Base-by-base conservation (phyloP, 1,140 invertebrate genomes). In the Drosophila ercepeae region DNA sequence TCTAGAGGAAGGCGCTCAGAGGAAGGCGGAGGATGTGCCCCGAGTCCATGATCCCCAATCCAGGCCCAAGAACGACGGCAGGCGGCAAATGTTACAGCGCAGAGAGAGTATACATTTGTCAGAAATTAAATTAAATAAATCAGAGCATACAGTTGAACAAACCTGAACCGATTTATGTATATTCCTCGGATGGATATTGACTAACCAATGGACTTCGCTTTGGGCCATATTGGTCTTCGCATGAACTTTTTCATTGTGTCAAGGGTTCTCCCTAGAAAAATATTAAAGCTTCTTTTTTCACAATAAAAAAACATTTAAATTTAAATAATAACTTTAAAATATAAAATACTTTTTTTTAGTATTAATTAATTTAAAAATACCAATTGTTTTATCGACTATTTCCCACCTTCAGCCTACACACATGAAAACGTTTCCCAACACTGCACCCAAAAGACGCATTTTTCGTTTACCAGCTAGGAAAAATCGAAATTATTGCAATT, bases 91-190 rank as follows among this genome's bases (percentile, higher is more conserved):
- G 29, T 32, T 9, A 11, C 4, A 32, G 29, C 9, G 29, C 29
- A 11, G 9, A 11, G 8, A 7, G 29, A n/a, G 29, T 32, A 9
- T 32, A 11, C 29, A 49, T 65, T 65, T 65, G 63, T 60, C 63
- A 25, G 19, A 60, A 59, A 67, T 42, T 25, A 65, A 65, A 27
- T 51, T 19, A 67, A 51, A 65, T 34, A 67, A 61, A 45, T 63
- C 9, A 21, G 9, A 32, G 29, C 9, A 65, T 64, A 50, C 27
- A 65, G 18, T 65, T 65, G 18, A 64, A 61, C 13, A 53, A 25
- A 25, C 25, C n/a, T n/a, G n/a, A n/a, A n/a, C n/a, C 21, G 4
- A 21, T 21, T 21, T 21, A 21, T 2, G 2, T 2, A 21, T 21
- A 21, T 21, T 21, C 21, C 4, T 21, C 21, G 4, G 21, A 21